These are phyloP conservation scores for Brachyhypopomus gauderio DNA, from an alignment of 2,113 vertebrate genomes.

Conservation along the genomic window DNA sequence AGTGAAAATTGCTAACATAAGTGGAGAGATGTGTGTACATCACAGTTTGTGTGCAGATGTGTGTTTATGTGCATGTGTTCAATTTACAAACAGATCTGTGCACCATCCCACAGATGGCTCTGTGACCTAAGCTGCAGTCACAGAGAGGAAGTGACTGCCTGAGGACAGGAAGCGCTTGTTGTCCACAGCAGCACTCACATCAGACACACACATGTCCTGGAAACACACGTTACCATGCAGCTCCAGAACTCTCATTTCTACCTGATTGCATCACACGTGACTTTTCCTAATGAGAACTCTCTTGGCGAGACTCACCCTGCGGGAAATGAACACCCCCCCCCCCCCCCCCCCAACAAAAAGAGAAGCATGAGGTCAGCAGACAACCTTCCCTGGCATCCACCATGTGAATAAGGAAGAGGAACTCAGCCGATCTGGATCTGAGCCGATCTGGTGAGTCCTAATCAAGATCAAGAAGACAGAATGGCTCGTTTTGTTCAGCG, in stretches of 20 bases:
- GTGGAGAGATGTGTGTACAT: background rate
- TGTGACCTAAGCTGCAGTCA: slow-evolving; percentile 42
- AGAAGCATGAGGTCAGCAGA: background rate
- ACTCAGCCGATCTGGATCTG: background rate
- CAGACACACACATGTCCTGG: slow-evolving; percentile 25
- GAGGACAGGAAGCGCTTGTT: slow-evolving; percentile 58
- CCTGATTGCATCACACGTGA: slow-evolving; percentile 38
- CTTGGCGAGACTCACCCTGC: slow-evolving; percentile 3
- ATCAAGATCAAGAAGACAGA: slow-evolving; percentile 10
- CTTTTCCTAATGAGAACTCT: slow-evolving; percentile 45
- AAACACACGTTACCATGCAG: background rate
- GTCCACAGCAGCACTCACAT: slow-evolving; percentile 10
- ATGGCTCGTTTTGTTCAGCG: background rate
- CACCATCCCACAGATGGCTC: slow-evolving; percentile 51
- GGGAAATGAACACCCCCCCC: background rate
- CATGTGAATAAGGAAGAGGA: background rate
- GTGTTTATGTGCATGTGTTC: background rate
- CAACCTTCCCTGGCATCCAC: slow-evolving; percentile 1
- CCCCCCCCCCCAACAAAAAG: background rate
- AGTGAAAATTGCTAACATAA: background rate
- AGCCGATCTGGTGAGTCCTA: background rate
- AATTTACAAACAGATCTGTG: slow-evolving; percentile 12
- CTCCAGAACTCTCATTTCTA: slow-evolving; percentile 10
- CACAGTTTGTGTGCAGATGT: background rate
- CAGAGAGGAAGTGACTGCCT: slow-evolving; percentile 58